phyloP scores from a whole-genome alignment of 2,888 invertebrate species.

The Diarsia dahlii region DNA sequence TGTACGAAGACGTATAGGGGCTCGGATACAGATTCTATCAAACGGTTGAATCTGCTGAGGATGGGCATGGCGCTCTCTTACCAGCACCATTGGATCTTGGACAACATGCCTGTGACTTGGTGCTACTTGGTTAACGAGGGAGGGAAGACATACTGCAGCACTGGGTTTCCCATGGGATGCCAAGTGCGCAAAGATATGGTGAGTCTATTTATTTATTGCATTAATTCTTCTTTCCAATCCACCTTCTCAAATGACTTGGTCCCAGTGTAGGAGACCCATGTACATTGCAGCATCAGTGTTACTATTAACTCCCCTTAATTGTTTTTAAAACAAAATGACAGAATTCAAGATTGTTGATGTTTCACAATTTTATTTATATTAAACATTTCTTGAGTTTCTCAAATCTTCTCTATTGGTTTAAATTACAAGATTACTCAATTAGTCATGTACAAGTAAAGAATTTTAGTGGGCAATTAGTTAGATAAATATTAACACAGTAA shows the following conservation, averaged over 20 bases:
- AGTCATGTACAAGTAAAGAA: slow-evolving; percentile 11
- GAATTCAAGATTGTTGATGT: not conserved
- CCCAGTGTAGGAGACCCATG: not conserved
- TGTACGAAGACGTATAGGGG: slow-evolving; percentile 94
- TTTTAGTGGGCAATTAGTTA: slow-evolving; percentile 31
- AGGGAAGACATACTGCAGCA: slow-evolving; percentile 95
- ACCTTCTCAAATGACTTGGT: not conserved
- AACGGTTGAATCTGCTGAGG: slow-evolving; percentile 95
- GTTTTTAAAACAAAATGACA: not conserved
- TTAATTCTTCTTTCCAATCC: not conserved
- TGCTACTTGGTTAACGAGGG: slow-evolving; percentile 95
- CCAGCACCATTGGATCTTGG: slow-evolving; percentile 99
- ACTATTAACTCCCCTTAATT: not conserved
- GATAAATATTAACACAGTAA: slow-evolving; percentile 20
- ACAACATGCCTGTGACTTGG: slow-evolving; percentile 99
- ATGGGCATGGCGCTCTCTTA: slow-evolving; percentile 98
- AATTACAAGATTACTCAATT: slow-evolving; percentile 27
- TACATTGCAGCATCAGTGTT: not conserved
- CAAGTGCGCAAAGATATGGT: slow-evolving; percentile 92
- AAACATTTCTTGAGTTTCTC: slow-evolving; percentile 8
- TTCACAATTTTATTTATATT: slow-evolving; percentile 13
- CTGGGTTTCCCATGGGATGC: slow-evolving; percentile 99
- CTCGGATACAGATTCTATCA: slow-evolving; percentile 91
- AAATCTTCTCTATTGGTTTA: slow-evolving; percentile 25
- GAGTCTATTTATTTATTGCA: slow-evolving; percentile 61